Percentiles rank a stretch among this genome's conserved stretches.
Conservation (phyloP, 2,888 invertebrate genomes). For the Sarcophaga variegata region DNA sequence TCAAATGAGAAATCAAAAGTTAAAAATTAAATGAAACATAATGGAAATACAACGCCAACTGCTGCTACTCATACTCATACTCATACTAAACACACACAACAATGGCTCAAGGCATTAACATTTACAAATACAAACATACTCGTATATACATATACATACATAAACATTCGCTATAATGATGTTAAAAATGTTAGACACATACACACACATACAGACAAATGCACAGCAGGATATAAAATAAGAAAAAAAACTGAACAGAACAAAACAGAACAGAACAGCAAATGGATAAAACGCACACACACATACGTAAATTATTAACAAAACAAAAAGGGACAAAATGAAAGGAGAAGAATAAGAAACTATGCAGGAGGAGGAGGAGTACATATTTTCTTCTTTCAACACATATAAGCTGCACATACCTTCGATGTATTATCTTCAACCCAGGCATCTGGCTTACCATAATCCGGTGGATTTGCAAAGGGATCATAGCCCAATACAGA, state of each 20-base stretch:
- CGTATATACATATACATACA: neutral
- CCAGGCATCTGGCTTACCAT: slow-evolving; percentile 91
- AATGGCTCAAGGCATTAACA: slow-evolving; percentile 2
- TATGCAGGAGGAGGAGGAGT: slow-evolving; percentile 3
- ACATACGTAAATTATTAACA: slow-evolving; percentile 34
- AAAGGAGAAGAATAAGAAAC: slow-evolving; percentile 54
- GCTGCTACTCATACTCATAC: neutral
- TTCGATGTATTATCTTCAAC: slow-evolving; percentile 86
- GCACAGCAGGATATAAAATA: slow-evolving; percentile 34
- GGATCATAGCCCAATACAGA: slow-evolving; percentile 97
- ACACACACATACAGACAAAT: neutral
- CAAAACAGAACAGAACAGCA: slow-evolving; percentile 26
- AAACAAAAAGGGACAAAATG: slow-evolving; percentile 44
- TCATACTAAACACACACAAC: slow-evolving; percentile 11
- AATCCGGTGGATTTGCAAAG: slow-evolving; percentile 96
- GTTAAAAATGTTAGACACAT: neutral
- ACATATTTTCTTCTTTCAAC: neutral
- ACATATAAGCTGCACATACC: slow-evolving; percentile 76
- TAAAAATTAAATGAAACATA: slow-evolving; percentile 61
- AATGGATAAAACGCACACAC: slow-evolving; percentile 63
- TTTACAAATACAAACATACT: neutral
- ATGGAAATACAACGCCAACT: slow-evolving; percentile 45
- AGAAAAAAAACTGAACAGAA: slow-evolving; percentile 14
- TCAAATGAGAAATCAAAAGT: slow-evolving; percentile 49
- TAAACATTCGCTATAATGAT: neutral